Evolutionary conservation across 2,113 vertebrate species (phyloP).

Genomic region (Bubo blakistoni): DNA sequence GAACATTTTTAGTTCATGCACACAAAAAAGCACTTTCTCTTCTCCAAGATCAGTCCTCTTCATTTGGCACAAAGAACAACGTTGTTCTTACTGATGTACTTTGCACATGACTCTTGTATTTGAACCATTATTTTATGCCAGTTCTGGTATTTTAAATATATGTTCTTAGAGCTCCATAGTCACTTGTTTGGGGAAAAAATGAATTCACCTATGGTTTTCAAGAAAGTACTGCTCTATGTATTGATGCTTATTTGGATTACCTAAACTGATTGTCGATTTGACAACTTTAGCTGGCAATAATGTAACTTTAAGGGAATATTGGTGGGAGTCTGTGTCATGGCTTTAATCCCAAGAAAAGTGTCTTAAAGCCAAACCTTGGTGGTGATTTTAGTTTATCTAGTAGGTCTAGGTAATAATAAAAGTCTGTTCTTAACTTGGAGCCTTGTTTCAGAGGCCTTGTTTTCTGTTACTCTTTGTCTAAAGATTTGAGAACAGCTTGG

Average conservation of each 20-base stretch:
- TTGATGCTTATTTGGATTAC: neutral
- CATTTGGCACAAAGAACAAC: neutral
- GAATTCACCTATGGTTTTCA: neutral
- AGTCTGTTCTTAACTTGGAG: neutral
- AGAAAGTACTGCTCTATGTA: neutral
- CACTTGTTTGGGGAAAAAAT: neutral
- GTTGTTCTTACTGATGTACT: neutral
- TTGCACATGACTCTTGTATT: neutral
- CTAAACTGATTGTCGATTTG: neutral
- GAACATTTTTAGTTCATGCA: neutral
- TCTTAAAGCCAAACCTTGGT: neutral
- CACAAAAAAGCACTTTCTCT: neutral
- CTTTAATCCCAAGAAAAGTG: neutral
- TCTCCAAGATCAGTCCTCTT: neutral
- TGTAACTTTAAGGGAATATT: neutral
- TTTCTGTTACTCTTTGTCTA: neutral
- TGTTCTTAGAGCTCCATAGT: neutral
- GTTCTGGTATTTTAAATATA: neutral
- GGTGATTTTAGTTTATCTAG: neutral
- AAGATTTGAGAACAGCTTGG: neutral
- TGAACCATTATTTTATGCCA: neutral
- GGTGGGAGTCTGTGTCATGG: neutral
- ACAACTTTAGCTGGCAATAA: neutral
- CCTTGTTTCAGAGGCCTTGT: neutral
- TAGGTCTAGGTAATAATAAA: neutral